Percentiles rank a stretch among this genome's conserved stretches.
phyloP scores from a whole-genome alignment of 1,140 invertebrate species.

The Agrilus planipennis region DNA sequence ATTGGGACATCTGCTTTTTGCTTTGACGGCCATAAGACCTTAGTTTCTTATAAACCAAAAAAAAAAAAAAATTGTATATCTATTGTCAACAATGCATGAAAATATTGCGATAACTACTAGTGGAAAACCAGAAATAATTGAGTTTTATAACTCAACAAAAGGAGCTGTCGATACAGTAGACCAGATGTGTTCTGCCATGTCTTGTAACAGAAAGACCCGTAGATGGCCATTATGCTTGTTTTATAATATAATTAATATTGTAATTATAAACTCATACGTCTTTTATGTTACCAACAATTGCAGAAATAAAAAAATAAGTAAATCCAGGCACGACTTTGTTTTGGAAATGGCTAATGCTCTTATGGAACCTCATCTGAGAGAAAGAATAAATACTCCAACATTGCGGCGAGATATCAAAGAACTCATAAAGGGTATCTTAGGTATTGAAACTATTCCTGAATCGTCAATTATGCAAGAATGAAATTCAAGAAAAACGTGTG shows the following conservation, averaged over 20 bases:
- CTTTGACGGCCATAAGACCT: constrained; percentile 3
- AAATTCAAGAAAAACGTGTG: too few relatives aligned
- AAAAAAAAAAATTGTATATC: neutral
- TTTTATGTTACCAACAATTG: too few relatives aligned
- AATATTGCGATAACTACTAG: neutral
- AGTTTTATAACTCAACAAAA: constrained; percentile 4
- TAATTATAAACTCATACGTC: neutral
- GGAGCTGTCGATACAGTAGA: constrained; percentile 5
- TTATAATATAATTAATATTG: constrained; percentile 5
- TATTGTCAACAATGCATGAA: constrained; percentile 2
- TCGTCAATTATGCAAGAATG: too few relatives aligned
- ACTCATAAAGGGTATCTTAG: too few relatives aligned
- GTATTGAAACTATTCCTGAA: too few relatives aligned
- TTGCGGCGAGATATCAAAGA: too few relatives aligned
- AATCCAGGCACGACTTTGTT: too few relatives aligned
- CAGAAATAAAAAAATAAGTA: too few relatives aligned
- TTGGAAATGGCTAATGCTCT: too few relatives aligned
- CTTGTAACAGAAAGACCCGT: constrained; percentile 2
- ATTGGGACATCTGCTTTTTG: constrained; percentile 2
- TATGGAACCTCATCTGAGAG: too few relatives aligned
- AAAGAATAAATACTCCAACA: too few relatives aligned
- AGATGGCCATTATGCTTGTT: constrained; percentile 6
- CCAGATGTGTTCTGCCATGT: constrained; percentile 6
- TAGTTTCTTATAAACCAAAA: constrained; percentile 5
- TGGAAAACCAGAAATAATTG: constrained; percentile 2